Percentiles rank a stretch among this genome's conserved stretches.
Evolutionary conservation across 30 jellyfish, hydroid and myxozoan species (phyloP).

Genomic region (Aurelia sp.): DNA sequence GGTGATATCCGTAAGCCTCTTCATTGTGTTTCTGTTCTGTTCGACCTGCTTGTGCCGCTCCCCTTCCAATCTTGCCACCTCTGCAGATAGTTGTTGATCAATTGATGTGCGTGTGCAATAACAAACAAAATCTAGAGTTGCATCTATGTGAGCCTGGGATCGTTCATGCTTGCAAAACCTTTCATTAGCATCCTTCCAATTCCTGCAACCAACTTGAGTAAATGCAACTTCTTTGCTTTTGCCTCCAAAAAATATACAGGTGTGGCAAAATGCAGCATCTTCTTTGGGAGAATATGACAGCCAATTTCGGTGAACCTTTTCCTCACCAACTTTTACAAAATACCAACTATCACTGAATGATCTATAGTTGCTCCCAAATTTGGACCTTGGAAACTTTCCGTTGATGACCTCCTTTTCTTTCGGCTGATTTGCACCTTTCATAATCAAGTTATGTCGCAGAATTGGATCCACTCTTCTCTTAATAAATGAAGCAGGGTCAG

Average conservation of each 20-base stretch:
- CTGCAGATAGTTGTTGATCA: conserved; percentile 22
- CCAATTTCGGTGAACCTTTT: conserved; percentile 15
- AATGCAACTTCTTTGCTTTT: conserved; percentile 40
- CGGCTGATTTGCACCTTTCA: too few relatives aligned
- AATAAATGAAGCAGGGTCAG: too few relatives aligned
- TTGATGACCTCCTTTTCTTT: background rate
- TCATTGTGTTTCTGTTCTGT: conserved; percentile 40
- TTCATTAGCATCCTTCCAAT: conserved; percentile 64
- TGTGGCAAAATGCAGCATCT: conserved; percentile 50
- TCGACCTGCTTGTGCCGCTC: conserved; percentile 37
- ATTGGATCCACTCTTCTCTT: too few relatives aligned
- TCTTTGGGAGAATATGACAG: conserved; percentile 47
- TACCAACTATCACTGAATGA: conserved; percentile 41
- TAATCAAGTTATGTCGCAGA: too few relatives aligned
- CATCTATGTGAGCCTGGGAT: conserved; percentile 46
- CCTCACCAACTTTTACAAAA: conserved; percentile 24
- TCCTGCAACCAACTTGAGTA: conserved; percentile 41
- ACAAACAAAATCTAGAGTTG: conserved; percentile 31
- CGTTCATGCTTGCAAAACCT: conserved; percentile 39
- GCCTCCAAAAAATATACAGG: conserved; percentile 46
- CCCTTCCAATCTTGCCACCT: conserved; percentile 18
- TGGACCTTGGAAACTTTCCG: conserved; percentile 50
- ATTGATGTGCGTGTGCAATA: conserved; percentile 17
- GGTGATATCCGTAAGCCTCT: conserved; percentile 9
- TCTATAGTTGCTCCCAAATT: conserved; percentile 13